A percentile compares a stretch with the other conserved stretches of the same genome.
Conservation (phyloP, 2,888 invertebrate species). For the Euplexia lucipara region DNA sequence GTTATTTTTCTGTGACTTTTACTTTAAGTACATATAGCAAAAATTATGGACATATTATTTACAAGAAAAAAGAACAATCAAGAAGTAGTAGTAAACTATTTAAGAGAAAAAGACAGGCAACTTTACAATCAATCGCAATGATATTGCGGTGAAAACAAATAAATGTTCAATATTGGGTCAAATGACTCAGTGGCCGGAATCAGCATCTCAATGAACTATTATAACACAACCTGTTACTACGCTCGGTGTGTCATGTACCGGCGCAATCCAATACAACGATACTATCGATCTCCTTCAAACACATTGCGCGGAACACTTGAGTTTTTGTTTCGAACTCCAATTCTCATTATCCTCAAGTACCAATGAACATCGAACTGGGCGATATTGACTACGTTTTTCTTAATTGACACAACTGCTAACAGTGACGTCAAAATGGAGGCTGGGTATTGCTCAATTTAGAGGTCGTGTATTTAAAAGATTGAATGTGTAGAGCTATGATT, state of each 20-base stretch:
- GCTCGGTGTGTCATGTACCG: slow-evolving; percentile 61
- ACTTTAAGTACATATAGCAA: too few species aligned
- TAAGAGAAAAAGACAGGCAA: slow-evolving; percentile 21
- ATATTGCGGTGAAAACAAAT: slow-evolving; percentile 55
- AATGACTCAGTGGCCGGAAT: slow-evolving; percentile 78
- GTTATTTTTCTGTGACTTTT: too few species aligned
- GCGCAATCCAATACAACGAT: slow-evolving; percentile 24
- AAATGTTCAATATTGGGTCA: slow-evolving; percentile 62
- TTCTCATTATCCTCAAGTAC: slow-evolving; percentile 1
- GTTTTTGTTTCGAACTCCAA: neutral
- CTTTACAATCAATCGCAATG: slow-evolving; percentile 46
- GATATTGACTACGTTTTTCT: slow-evolving; percentile 2
- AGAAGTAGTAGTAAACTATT: neutral
- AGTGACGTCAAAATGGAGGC: slow-evolving; percentile 72
- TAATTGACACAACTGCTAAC: slow-evolving; percentile 44
- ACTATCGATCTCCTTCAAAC: slow-evolving; percentile 14
- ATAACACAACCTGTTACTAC: slow-evolving; percentile 74
- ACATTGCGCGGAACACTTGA: slow-evolving; percentile 43
- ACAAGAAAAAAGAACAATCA: neutral
- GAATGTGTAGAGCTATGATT: slow-evolving; percentile 63
- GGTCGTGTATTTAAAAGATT: slow-evolving; percentile 60
- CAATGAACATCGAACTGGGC: slow-evolving; percentile 41
- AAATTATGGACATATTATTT: too few species aligned
- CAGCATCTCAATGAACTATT: slow-evolving; percentile 75
- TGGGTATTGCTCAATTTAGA: slow-evolving; percentile 70